Evolutionary conservation across 30 jellyfish, hydroid and myxozoan genomes (phyloP).

Genomic region (Chironex yamaguchii): DNA sequence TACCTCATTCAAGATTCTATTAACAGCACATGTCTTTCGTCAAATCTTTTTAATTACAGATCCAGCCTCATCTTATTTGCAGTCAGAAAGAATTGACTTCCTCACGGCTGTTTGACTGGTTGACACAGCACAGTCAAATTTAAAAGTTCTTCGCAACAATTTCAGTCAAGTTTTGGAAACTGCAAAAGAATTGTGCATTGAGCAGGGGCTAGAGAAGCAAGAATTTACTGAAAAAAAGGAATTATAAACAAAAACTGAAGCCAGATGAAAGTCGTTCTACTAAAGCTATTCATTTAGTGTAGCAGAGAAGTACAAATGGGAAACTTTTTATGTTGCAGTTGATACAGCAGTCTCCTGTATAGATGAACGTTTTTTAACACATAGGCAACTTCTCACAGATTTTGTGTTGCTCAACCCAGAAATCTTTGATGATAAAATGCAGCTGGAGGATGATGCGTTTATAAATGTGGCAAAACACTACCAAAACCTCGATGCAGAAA

Average conservation of each 20-base stretch:
- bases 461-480: background rate
- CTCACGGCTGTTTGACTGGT: background rate
- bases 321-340: background rate
- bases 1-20: background rate
- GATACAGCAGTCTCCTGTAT: background rate
- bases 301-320: background rate
- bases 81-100: constrained; percentile 1
- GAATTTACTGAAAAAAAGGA: background rate
- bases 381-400: background rate
- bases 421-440: background rate
- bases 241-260: background rate
- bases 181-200: background rate
- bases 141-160: background rate
- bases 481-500: background rate
- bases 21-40: background rate
- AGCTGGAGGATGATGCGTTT: background rate
- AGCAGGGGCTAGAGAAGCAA: constrained; percentile 6
- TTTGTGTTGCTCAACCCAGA: constrained; percentile 17
- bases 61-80: background rate
- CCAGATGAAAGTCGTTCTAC: background rate
- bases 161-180: background rate
- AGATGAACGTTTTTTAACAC: background rate
- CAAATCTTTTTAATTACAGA: background rate
- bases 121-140: background rate
- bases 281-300: no score